Percentiles rank a stretch among this genome's conserved stretches.
Evolutionary conservation across 2,888 invertebrate genomes (phyloP).

Genomic region (Erebia epiphron): DNA sequence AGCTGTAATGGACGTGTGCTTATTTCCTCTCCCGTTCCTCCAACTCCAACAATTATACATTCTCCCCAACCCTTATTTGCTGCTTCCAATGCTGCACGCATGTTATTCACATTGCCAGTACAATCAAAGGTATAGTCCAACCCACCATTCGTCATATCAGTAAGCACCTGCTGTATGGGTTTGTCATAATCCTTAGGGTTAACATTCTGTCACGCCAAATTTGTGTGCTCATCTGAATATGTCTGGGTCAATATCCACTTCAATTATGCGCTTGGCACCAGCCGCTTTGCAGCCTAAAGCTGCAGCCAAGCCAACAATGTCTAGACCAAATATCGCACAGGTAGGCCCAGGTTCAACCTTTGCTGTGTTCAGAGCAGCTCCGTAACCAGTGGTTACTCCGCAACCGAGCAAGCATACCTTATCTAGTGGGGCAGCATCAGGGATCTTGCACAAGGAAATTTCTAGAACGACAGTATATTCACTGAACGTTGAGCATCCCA

Average conservation of each 20-base stretch:
- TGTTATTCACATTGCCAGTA: constrained; percentile 95
- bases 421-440: constrained; percentile 91
- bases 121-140: constrained; percentile 99
- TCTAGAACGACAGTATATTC: constrained; percentile 98
- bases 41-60: constrained; percentile 98
- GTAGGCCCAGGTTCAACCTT: constrained; percentile 93
- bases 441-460: constrained; percentile 96
- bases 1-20: constrained; percentile 98
- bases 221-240: constrained; percentile 92
- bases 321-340: constrained; percentile 96
- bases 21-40: constrained; percentile 97
- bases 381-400: constrained; percentile 97
- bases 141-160: constrained; percentile 96
- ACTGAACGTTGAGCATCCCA: constrained; percentile 98
- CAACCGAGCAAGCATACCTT: constrained; percentile 96
- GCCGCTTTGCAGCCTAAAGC: constrained; percentile 93
- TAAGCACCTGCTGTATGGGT: constrained; percentile 93
- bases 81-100: constrained; percentile 91
- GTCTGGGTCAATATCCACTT: constrained; percentile 91
- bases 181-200: constrained; percentile 94
- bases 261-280: constrained; percentile 94
- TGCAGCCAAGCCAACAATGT: constrained; percentile 95
- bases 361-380: constrained; percentile 96
- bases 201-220: constrained; percentile 98
- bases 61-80: constrained; percentile 99